Evolutionary conservation across 2,888 invertebrate genomes (phyloP).

Genomic region (Liodrosophila aerea): DNA sequence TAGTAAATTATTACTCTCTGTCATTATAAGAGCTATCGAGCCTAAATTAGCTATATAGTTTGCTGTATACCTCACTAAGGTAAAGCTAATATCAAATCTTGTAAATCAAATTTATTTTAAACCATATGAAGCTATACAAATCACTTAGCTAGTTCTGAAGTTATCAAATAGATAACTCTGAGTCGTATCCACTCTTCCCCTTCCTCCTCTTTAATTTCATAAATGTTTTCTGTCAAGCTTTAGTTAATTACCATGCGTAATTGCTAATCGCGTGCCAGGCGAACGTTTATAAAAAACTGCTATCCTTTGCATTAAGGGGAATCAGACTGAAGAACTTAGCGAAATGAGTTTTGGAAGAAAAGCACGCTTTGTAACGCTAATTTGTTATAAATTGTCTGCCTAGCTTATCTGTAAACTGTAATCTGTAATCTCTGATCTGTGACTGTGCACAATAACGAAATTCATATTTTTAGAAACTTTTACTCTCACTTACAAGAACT

Average conservation of each 20-base stretch:
- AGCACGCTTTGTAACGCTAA: background rate
- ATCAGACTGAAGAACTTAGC: slow-evolving; percentile 7
- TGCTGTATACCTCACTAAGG: too few species aligned
- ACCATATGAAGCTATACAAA: too few species aligned
- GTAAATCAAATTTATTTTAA: too few species aligned
- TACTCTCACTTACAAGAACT: slow-evolving; percentile 27
- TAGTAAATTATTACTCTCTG: too few species aligned
- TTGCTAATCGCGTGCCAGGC: slow-evolving; percentile 33
- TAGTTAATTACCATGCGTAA: slow-evolving; percentile 36
- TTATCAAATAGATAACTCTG: too few species aligned
- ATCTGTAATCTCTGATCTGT: too few species aligned
- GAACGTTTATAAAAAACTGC: slow-evolving; percentile 23
- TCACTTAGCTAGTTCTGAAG: too few species aligned
- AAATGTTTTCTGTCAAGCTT: slow-evolving; percentile 33
- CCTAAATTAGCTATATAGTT: too few species aligned
- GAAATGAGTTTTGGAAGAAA: slow-evolving; percentile 18
- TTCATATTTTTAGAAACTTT: too few species aligned
- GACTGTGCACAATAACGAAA: slow-evolving; percentile 1
- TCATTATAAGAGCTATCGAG: too few species aligned
- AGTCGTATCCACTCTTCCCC: background rate
- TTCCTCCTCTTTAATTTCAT: slow-evolving; percentile 28
- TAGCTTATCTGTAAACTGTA: too few species aligned
- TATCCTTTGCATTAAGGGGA: slow-evolving; percentile 21
- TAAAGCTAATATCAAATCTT: too few species aligned
- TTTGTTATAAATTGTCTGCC: slow-evolving; percentile 6